Base-by-base conservation (phyloP, 2,113 vertebrate genomes). In the Calonectris borealis region DNA sequence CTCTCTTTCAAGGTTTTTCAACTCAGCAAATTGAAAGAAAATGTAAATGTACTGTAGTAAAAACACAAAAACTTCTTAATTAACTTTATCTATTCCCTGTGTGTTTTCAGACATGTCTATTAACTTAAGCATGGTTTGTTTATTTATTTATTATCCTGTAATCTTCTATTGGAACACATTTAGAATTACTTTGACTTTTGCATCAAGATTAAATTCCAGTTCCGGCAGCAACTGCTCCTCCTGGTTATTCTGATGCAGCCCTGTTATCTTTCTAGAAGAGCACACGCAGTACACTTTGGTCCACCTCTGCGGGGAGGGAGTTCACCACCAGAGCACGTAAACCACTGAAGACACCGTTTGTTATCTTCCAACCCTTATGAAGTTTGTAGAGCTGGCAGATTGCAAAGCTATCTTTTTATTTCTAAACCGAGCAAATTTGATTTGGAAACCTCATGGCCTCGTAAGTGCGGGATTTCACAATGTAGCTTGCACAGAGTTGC, bases 401-500 rank as follows among this genome's bases (percentile, higher is more conserved):
- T 73, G 70, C 84, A 94, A 88, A 91, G 58, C 60, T 46, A 40
- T 88, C 70, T 68, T 96, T 90, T 85, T 40, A 73, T 62, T 96
- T 89, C 91, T 86, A 92, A 93, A 82, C 91, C 11, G 2, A 90
- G 84, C 60, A 94, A 86, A 88, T 77, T 90, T 88, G 73, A 93
- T 95, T 85, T 95, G 93, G 91, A 97, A 96, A 80, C 82, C 93
- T 83, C 91, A 46, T 0, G 36, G 75, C 85, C 64, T 81, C 2
- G 0, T 86, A 93, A 78, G 62, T 21, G 60, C 4, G 11, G 64
- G 71, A 92, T 95, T 97, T 96, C 95, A 95, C 91, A 97, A 95
- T 6, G 3, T 1, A 31, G 68, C 64, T 77, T 70, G 81, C 88
- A 93, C 73, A 93, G 86, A 94, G 94, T 57, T 89, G 88, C 94